Conservation (phyloP, 2,113 vertebrate species). For the Pteropus alecto region DNA sequence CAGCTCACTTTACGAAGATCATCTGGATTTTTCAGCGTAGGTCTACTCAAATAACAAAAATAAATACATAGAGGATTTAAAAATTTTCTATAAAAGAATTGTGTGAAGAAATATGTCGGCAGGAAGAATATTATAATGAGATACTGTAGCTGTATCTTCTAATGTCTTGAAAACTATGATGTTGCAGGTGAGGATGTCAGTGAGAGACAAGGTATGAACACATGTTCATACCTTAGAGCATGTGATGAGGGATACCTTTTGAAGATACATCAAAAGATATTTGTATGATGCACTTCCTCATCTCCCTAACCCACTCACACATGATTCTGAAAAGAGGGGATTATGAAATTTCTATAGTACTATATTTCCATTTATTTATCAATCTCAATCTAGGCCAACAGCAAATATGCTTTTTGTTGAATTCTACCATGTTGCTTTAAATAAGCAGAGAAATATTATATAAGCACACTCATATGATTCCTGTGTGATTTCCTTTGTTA, state of each 20-base stretch:
- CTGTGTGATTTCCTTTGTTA: constrained; percentile 9
- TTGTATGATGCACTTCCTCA: not conserved
- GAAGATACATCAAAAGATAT: not conserved
- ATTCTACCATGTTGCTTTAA: not conserved
- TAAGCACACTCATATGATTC: not conserved
- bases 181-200: not conserved
- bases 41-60: not conserved
- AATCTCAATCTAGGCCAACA: not conserved
- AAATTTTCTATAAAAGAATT: not conserved
- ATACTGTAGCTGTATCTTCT: not conserved
- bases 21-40: not conserved
- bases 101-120: not conserved
- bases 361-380: not conserved
- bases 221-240: not conserved
- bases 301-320: not conserved
- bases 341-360: not conserved
- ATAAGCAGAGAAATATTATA: not conserved
- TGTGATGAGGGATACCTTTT: too few relatives aligned
- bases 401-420: not conserved
- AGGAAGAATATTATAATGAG: not conserved
- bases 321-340: not conserved
- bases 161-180: not conserved
- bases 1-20: not conserved
- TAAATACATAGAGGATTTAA: not conserved
- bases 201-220: not conserved